Evolutionary conservation across 2,113 vertebrate species (phyloP).

Genomic region (Phainopepla nitens): DNA sequence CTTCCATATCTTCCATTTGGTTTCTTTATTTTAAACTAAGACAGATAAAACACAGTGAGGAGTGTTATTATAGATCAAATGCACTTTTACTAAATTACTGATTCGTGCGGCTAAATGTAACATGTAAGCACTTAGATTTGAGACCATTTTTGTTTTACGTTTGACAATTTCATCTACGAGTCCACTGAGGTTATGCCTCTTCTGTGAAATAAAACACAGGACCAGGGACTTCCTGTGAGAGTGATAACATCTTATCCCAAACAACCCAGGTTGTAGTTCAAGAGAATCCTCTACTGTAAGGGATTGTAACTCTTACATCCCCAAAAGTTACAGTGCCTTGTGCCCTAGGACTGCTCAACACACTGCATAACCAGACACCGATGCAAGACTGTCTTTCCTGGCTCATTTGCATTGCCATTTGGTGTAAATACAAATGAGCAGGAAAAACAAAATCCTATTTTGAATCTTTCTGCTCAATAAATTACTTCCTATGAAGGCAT

Average conservation of each 20-base stretch:
- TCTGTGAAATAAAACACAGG: background rate
- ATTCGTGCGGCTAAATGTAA: background rate
- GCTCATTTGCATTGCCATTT: background rate
- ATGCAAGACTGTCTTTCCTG: background rate
- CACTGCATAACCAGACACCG: fast-evolving
- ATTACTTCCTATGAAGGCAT: background rate
- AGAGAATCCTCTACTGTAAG: background rate
- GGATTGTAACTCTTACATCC: background rate
- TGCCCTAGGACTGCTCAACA: background rate
- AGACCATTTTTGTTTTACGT: background rate
- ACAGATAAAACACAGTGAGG: background rate
- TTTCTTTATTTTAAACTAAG: background rate
- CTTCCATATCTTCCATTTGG: background rate
- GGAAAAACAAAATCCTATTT: background rate
- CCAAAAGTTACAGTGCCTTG: background rate
- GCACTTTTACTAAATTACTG: background rate
- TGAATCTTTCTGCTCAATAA: background rate
- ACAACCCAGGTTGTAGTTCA: background rate
- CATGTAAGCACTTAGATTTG: background rate
- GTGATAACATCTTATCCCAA: background rate
- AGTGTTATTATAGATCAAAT: background rate
- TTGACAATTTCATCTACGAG: background rate
- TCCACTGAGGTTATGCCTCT: background rate
- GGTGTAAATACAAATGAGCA: fast-evolving
- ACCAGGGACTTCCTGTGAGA: background rate